Evolutionary conservation across 2,888 invertebrate genomes (phyloP).

Genomic region (Parthenolecanium corni): DNA sequence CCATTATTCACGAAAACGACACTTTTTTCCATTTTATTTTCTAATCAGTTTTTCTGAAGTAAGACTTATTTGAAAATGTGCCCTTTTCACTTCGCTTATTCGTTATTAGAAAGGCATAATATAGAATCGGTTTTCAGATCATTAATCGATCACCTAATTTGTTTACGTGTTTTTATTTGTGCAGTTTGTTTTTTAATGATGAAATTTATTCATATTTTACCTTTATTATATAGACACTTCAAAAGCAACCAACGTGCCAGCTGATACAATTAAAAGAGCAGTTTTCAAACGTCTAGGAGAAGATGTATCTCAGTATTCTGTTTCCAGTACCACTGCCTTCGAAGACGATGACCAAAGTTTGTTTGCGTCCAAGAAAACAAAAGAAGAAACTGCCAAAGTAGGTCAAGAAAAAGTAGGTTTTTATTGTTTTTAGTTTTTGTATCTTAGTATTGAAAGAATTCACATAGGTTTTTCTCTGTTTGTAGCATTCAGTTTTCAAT

Average conservation of each 20-base stretch:
- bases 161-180: no score
- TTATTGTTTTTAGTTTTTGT: neutral
- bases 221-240: no score
- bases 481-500: conserved; percentile 17
- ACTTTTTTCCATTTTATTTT: no score
- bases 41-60: no score
- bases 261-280: conserved; percentile 7
- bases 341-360: conserved; percentile 19
- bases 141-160: no score
- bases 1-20: no score
- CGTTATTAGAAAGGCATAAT: no score
- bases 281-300: conserved; percentile 25
- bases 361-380: neutral
- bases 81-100: no score
- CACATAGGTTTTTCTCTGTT: neutral
- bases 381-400: conserved; percentile 6
- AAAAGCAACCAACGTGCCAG: neutral
- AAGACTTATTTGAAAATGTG: no score
- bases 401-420: conserved; percentile 14
- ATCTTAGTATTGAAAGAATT: neutral
- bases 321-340: conserved; percentile 23
- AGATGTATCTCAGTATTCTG: conserved; percentile 23
- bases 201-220: neutral
- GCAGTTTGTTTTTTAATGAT: no score
- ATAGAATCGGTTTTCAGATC: no score